These are phyloP conservation scores for Tylochromis polylepis DNA, from an alignment of 2,113 vertebrate genomes.

Conservation along the genomic window DNA sequence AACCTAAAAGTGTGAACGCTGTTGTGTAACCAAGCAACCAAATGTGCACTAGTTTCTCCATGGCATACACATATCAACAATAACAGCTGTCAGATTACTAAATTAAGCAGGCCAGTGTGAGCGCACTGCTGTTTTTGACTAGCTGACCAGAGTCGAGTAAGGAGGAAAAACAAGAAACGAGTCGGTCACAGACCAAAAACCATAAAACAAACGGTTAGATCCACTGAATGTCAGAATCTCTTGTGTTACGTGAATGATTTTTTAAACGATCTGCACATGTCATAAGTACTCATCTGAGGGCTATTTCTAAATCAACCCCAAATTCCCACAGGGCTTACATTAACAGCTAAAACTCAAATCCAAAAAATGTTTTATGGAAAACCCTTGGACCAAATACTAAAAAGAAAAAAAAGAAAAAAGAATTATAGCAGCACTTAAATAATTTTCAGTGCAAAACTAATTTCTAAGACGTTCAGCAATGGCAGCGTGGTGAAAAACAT, in stretches of 20 bases:
- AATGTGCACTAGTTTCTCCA: background rate
- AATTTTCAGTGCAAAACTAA: constrained; percentile 8
- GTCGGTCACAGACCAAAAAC: background rate
- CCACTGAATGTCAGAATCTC: background rate
- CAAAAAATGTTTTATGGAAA: constrained; percentile 34
- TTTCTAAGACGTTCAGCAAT: constrained; percentile 3
- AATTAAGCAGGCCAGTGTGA: background rate
- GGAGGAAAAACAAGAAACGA: background rate
- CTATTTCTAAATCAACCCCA: background rate
- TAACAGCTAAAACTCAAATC: constrained; percentile 14
- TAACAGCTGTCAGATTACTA: background rate
- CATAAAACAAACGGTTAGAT: background rate
- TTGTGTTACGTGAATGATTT: background rate
- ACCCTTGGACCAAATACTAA: background rate
- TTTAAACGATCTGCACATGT: background rate
- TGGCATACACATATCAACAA: background rate
- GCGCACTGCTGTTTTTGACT: background rate
- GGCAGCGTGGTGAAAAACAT: constrained; percentile 25
- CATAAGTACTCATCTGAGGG: background rate
- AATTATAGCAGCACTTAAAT: background rate
- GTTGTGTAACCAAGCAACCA: background rate
- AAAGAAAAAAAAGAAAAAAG: background rate
- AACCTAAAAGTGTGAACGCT: background rate
- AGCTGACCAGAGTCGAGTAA: background rate
- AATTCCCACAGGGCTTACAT: background rate